These are phyloP conservation scores for Hoplodrina blanda DNA, from an alignment of 2,888 invertebrate genomes.

Conservation along the genomic window DNA sequence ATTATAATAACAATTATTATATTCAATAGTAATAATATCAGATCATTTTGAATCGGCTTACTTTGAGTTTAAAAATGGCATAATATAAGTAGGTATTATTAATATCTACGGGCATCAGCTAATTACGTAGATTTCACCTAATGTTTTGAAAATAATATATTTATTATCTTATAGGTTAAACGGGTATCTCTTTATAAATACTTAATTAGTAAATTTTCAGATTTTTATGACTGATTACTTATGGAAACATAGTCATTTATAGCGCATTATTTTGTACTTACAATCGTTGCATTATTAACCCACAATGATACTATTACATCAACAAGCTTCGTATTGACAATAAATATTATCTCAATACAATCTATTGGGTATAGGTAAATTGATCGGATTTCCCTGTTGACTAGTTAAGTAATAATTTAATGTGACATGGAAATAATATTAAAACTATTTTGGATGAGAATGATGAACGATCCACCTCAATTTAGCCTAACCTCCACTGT, in stretches of 20 bases:
- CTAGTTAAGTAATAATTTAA: slow-evolving; percentile 41
- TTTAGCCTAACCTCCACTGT: slow-evolving; percentile 86
- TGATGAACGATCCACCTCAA: slow-evolving; percentile 56
- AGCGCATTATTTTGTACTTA: slow-evolving; percentile 6
- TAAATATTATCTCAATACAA: slow-evolving; percentile 42
- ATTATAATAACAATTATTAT: background rate
- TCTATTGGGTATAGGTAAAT: slow-evolving; percentile 3
- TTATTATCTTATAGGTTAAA: slow-evolving; percentile 20
- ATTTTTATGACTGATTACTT: background rate
- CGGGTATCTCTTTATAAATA: background rate
- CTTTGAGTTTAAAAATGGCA: slow-evolving; percentile 8
- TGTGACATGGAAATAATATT: slow-evolving; percentile 19
- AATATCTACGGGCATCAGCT: background rate
- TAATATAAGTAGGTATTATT: background rate
- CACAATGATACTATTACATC: background rate
- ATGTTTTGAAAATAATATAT: slow-evolving; percentile 13
- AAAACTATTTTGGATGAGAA: slow-evolving; percentile 8
- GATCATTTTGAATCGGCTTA: slow-evolving; percentile 19
- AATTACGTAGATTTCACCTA: background rate
- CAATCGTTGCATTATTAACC: slow-evolving; percentile 2
- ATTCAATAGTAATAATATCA: slow-evolving; percentile 34
- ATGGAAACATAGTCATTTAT: background rate
- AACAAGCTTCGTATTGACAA: slow-evolving; percentile 25
- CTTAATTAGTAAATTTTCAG: slow-evolving; percentile 6
- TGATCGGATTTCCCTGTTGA: slow-evolving; percentile 31